Base-by-base conservation (phyloP, 2,888 invertebrate genomes). In the Lobophora halterata region DNA sequence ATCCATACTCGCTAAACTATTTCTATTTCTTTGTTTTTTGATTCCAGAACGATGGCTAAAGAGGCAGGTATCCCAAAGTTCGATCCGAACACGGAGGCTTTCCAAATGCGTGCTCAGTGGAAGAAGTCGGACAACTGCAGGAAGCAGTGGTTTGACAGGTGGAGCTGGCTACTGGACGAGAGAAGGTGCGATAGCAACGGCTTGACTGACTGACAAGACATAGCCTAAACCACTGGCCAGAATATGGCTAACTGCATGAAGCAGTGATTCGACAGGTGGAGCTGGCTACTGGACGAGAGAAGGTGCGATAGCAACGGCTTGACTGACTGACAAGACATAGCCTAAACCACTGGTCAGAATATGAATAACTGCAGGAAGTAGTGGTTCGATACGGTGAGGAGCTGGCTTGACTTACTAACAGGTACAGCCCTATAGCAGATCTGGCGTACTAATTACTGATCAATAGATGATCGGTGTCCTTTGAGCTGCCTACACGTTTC, bases 81-180 rank as follows among this genome's bases (percentile, higher is more conserved):
- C 40, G 86, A 86, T 36, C 74, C 80, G 1, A 87, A 80, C 53
- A 82, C 71, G 4, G 86, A 87, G 49, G 79, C 78, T 1, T 83
- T 87, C 40, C 85, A 86, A 49, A 78, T 81, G 77, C 64, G 87
- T 11, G 82, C 86, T 2, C 85, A 87, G 44, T 82, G 81, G 81
- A 71, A 73, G 49, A 87, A 86, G 49, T 64, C 60, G n/a, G 85
- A 83, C 3, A 78, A 69, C 30, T 86, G 87, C 52, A 65, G 69
- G 12, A 71, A 79, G 38, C 68, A 65, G 51, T 87, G 87, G 87
- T 57, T 60, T 23, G 76, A 80, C n/a, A 62, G 70, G 3, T 87
- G 87, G 87, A 72, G 71, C 47, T 87, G 87, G 87, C 61, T 86
- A 3, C 61, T 86, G 1, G 82, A 83, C 2, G 87, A 86, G 52